A percentile compares a stretch with the other conserved stretches of the same genome.
Evolutionary conservation across 2,888 invertebrate species (phyloP).

Genomic region (Gnatocerus cornutus): DNA sequence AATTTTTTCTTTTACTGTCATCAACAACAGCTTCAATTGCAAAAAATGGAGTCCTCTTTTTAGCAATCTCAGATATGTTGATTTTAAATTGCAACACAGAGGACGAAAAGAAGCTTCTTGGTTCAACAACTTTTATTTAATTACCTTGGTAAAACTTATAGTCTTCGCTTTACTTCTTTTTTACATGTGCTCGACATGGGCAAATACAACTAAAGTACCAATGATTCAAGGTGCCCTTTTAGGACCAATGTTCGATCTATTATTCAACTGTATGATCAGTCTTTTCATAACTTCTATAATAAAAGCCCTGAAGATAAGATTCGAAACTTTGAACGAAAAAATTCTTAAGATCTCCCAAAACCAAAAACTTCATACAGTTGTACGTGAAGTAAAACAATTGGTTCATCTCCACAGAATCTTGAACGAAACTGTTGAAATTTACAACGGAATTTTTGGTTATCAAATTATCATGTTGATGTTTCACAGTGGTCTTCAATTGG

Average conservation of each 20-base stretch:
- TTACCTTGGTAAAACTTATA: not conserved
- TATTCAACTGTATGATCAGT: not conserved
- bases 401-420: constrained; percentile 8
- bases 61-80: not conserved
- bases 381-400: not conserved
- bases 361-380: not conserved
- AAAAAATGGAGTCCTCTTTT: not conserved
- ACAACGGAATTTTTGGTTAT: constrained; percentile 21
- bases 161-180: not conserved
- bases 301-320: not conserved
- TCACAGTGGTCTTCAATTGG: constrained; percentile 4
- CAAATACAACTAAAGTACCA: not conserved
- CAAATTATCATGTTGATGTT: constrained; percentile 1
- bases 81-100: not conserved
- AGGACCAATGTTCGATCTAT: not conserved
- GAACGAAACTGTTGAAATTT: constrained; percentile 13
- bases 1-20: not conserved
- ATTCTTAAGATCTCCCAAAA: not conserved
- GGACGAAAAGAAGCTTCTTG: not conserved
- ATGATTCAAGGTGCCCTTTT: not conserved
- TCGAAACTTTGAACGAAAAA: not conserved
- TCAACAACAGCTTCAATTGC: not conserved
- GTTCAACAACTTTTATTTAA: not conserved
- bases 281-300: not conserved
- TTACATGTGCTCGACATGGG: not conserved